Percentiles rank a stretch among this genome's conserved stretches.
Evolutionary conservation across 1,140 invertebrate genomes (phyloP).

Genomic region (Zelostemma sp.): DNA sequence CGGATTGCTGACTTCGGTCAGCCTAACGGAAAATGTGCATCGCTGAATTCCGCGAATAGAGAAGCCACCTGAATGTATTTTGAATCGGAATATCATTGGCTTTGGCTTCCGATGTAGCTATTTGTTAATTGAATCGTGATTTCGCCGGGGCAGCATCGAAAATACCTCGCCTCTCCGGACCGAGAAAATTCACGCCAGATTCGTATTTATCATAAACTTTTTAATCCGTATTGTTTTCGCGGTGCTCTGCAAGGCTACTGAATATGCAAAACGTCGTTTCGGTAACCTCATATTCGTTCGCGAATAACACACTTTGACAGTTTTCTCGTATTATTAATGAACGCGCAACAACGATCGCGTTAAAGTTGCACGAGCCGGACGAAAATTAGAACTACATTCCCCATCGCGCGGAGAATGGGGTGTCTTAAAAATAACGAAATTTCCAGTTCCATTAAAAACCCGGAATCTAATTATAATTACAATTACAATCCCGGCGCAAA

Average conservation of each 20-base stretch:
- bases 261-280: slow-evolving; percentile 47
- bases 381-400: too few species aligned
- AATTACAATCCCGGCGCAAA: too few species aligned
- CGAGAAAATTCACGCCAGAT: slow-evolving; percentile 16
- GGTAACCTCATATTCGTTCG: slow-evolving; percentile 42
- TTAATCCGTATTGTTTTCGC: slow-evolving; percentile 33
- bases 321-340: slow-evolving; percentile 45
- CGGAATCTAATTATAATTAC: too few species aligned
- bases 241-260: slow-evolving; percentile 41
- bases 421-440: too few species aligned
- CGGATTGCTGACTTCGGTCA: slow-evolving; percentile 35
- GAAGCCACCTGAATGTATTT: slow-evolving; percentile 19
- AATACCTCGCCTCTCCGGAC: too few species aligned
- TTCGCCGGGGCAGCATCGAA: too few species aligned
- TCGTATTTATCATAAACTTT: slow-evolving; percentile 42
- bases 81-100: slow-evolving; percentile 12
- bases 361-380: too few species aligned
- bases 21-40: slow-evolving; percentile 27
- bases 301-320: slow-evolving; percentile 44
- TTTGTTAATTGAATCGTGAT: background rate
- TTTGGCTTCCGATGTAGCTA: slow-evolving; percentile 5
- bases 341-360: too few species aligned
- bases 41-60: slow-evolving; percentile 36
- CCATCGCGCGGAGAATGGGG: too few species aligned
- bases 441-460: too few species aligned